These are phyloP conservation scores for Formicarius rufipectus DNA, from an alignment of 2,113 vertebrate genomes.

Conservation along the genomic window DNA sequence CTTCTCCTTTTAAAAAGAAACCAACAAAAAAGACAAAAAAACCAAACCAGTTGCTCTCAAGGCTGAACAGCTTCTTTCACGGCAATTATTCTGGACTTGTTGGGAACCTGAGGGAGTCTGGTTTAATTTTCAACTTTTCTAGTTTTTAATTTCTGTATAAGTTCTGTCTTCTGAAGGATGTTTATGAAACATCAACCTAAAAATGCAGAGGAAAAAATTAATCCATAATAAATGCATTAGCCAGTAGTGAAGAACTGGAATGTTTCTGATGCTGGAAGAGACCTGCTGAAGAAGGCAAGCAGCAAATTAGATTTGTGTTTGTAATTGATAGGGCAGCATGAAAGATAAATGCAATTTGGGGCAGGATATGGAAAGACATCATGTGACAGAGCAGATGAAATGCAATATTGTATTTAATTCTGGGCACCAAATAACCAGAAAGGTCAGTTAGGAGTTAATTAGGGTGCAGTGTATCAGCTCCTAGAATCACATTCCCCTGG, in stretches of 20 bases:
- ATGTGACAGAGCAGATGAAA: background rate
- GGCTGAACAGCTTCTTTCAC: background rate
- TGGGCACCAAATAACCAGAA: background rate
- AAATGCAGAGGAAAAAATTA: background rate
- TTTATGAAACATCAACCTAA: slow-evolving; percentile 8
- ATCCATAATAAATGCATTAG: background rate
- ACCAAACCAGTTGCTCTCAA: background rate
- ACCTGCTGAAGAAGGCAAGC: background rate
- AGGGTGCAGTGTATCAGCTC: background rate
- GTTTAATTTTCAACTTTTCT: background rate
- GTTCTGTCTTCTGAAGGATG: background rate
- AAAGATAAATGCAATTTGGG: slow-evolving; percentile 26
- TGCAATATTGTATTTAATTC: background rate
- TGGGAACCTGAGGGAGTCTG: background rate
- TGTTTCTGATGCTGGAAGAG: background rate
- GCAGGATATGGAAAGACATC: background rate
- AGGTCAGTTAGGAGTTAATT: background rate
- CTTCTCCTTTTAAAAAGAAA: background rate
- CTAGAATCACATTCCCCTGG: background rate
- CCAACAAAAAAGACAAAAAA: background rate
- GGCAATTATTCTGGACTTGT: background rate
- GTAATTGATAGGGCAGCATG: slow-evolving; percentile 5
- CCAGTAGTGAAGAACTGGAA: background rate
- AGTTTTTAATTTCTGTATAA: background rate
- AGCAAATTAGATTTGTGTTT: background rate